Base-by-base conservation (phyloP, 1,140 invertebrate genomes). In the Drosophila sp. region DNA sequence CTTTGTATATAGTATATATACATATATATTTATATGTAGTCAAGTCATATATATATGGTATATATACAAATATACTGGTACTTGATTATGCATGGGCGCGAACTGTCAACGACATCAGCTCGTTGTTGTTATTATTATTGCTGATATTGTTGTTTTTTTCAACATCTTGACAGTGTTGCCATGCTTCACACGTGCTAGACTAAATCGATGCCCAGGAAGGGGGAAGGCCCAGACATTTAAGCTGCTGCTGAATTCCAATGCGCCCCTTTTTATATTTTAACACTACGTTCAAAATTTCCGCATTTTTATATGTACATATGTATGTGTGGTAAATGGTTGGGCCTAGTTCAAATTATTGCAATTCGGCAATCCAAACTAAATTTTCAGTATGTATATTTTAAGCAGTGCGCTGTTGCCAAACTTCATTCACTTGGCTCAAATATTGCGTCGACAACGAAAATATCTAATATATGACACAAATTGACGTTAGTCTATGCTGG, bases 151-250 rank as follows among this genome's bases (percentile, higher is more conserved):
- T 29, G 21, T 34, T 9, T 16, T 21, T 21, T 1, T 18, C 29
- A 21, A 16, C 18, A 16, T 32, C 14, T 18, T 21, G 56, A n/a
- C 67, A 48, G 29, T 54, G 62, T 84, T 84, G 74, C 65, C 74
- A 84, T 86, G 78, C 81, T 51, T 53, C 54, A 40, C 81, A 81
- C 81, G 81, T 80, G 63, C 80, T 66, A 77, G 67, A 56, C 75
- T 18, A n/a, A 40, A 14, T 27, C 25, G 13, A 8, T 36, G 45
- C 38, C 13, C 43, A 14, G 11, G 25, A 14, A 7, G 16, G 4
- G 46, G 13, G 9, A 32, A 48, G 34, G 11, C 34, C 36, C 38
- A 29, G 25, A 36, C 38, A n/a, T 59, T 29, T 54, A n/a, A n/a
- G n/a, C n/a, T 61, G 18, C 8, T 36, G 50, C 18, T 61, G 80